Evolutionary conservation across 2,113 vertebrate species (phyloP).

Genomic region (Porphyrio hochstetteri): DNA sequence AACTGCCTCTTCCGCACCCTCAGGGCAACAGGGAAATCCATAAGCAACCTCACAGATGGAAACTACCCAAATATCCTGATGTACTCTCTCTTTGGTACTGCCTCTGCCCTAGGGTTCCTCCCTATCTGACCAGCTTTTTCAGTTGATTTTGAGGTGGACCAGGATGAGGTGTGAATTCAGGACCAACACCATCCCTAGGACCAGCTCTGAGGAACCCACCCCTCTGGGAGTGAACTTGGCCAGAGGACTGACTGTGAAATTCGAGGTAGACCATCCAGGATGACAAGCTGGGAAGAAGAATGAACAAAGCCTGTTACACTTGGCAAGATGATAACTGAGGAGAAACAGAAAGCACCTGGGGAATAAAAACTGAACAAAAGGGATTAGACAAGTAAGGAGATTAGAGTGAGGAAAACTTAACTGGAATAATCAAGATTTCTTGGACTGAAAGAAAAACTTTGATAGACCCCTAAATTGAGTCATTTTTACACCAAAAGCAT

Average conservation of each 20-base stretch:
- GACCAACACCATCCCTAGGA: background rate
- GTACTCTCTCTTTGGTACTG: background rate
- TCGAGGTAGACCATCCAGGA: background rate
- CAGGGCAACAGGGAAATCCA: background rate
- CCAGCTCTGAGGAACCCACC: background rate
- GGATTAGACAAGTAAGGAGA: background rate
- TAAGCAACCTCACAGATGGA: background rate
- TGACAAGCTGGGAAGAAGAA: background rate
- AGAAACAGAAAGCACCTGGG: background rate
- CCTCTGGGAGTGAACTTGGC: accelerated
- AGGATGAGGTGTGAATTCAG: background rate
- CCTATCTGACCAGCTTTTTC: background rate
- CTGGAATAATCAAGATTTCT: background rate
- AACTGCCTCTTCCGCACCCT: background rate
- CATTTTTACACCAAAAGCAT: background rate
- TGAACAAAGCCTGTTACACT: background rate
- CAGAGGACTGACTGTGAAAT: background rate
- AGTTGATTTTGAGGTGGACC: background rate
- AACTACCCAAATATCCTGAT: background rate
- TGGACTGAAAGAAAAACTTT: background rate
- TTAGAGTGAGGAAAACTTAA: background rate
- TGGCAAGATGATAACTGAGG: background rate
- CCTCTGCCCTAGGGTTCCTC: background rate
- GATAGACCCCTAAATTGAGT: background rate
- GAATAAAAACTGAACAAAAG: background rate